Evolutionary conservation across 2,113 vertebrate genomes (phyloP), one percentile per base, ranked within the genome.

Genomic region (Calonectris borealis): DNA sequence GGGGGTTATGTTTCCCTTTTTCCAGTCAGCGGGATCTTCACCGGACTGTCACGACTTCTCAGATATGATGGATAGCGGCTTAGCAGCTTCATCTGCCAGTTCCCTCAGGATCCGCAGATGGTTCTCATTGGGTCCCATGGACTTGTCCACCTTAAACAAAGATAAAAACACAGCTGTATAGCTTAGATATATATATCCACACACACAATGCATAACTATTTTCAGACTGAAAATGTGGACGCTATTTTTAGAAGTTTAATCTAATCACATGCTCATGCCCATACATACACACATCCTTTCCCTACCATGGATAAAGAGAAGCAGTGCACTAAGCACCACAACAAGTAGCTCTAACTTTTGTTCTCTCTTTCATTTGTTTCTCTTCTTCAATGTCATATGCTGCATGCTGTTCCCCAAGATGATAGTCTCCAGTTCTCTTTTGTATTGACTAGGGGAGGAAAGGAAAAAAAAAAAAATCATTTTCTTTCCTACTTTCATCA

Each of bases 161-260:
- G 75, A 58, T 52, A 58, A 90, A 86, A 86, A 8, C 57, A 84
- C 20, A 84, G 36, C n/a, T 71, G 16, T 64, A 75, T 44, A 89
- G 7, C 54, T 88, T 81, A 79, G 27, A 77, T 72, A 31, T 68
- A 44, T 75, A 79, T 80, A 66, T 55, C 10, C 32, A 66, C 51
- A 64, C 27, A 70, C 26, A 88, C 12, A 72, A 44, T 44, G 34
- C 62, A 49, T 65, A 54, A 40, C 38, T 60, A 57, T 55, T 88
- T 91, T 46, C 49, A 88, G 61, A 18, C 44, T 81, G 72, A 78
- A 90, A 83, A 60, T 20, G 18, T 55, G 26, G 51, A 58, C 22
- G 1, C 38, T 96, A 68, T 94, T 64, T 94, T 95, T 95, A 81
- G 88, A 82, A 86, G 61, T n/a, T 84, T 94, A 88, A 86, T 75